Evolutionary conservation across 2,797 vertebrate species (phyloP), one percentile per base, ranked within the genome.

Genomic region (Cyclopterus lumpus): DNA sequence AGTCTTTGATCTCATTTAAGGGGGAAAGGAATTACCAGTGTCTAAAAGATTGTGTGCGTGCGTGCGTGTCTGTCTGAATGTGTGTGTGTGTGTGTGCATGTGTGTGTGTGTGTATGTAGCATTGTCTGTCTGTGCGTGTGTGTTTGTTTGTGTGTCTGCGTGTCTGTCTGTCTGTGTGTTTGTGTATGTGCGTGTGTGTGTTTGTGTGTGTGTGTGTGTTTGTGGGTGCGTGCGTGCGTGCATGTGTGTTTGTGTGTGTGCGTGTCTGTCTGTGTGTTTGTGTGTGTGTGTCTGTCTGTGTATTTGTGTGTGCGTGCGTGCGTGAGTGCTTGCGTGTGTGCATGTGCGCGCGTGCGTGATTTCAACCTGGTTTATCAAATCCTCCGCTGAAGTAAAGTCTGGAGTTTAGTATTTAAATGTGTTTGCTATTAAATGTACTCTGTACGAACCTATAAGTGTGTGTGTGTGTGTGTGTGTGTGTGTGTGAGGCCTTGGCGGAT

Each of bases 1-100:
- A 5, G 66, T 80, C 86, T 93, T 90, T 93, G 88, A 93, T 93
- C 93, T 89, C 58, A 6, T 91, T 89, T 87, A 83, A 79, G 49
- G 69, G 60, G 67, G 57, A 84, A 76, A 85, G 75, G 86, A 91
- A 91, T 88, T 85, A 89, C 61, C 75, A 67, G 73, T 75, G 63
- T 71, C n/a, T n/a, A n/a, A n/a, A 28, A 28, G 26, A 28, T 28
- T 28, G 38, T 15, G 38, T 44, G 38, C 18, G 58, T 61, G 51
- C 53, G 51, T 28, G 51, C 76, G 66, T 79, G 67, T 79, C 72
- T 15, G 59, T 42, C 59, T 61, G 26, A 53, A 26, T 30, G 53
- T 75, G 66, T 79, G 68, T 79, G 67, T 15, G 59, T 44, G 59
- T 62, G 53, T 26, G 53, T 30, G 53, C 75, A 64, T 79, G 68